Evolutionary conservation across 1,140 invertebrate genomes (phyloP), one percentile per base, ranked within the genome.

Genomic region (Chionoecetes opilio): DNA sequence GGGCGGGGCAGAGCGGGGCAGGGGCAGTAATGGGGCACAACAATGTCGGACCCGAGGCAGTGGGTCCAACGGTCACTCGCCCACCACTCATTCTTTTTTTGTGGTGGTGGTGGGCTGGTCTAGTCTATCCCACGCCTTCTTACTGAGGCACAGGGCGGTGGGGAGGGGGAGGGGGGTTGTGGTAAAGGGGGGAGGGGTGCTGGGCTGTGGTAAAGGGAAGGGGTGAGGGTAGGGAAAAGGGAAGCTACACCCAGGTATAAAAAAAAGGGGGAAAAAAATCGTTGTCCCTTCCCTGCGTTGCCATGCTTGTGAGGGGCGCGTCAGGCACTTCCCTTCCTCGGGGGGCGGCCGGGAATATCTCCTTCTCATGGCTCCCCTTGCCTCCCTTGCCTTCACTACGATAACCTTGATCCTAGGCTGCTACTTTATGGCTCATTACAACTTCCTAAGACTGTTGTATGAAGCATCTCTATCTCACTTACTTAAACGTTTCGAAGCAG

Each of bases 21-120:
- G 14, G 41, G 41, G 41, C 14, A 46, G 63, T 75, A 75, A 75
- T 75, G 63, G 63, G 63, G n/a, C 63, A 75, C 63, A 75, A 75
- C 63, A 75, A 75, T 75, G 63, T 75, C 63, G 63, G 63, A n/a
- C 63, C 63, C 3, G 63, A 75, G 63, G 63, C 63, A 75, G 63
- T 75, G 63, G 63, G 63, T 75, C 63, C 63, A 75, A 26, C 63
- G 63, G 63, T 75, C 63, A 75, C 11, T 75, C 63, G 63, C 63
- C 63, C 63, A 75, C 63, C 63, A 75, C 63, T 75, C 63, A 75
- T 75, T 75, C 63, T 53, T 53, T 53, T 75, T 75, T 75, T 75
- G 63, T 75, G 63, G 63, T 26, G 1, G 63, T n/a, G 63, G 21
- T n/a, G 21, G 21, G 63, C 63, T 75, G 1, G 63, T 75, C 63